Conservation (phyloP, 2,888 invertebrate genomes). For the Actias luna region DNA sequence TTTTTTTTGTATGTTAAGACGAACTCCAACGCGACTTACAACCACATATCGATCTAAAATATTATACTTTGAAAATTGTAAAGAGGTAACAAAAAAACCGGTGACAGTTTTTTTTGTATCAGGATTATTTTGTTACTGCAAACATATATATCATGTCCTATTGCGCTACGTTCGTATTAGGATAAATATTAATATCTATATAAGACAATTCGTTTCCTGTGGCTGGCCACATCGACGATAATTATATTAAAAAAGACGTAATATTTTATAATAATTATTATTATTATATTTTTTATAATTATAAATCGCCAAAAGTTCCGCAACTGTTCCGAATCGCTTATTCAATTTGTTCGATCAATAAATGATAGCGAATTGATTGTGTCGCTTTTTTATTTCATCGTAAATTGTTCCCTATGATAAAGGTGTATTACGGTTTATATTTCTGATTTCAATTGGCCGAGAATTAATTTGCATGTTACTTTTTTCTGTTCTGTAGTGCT, state of each 20-base stretch:
- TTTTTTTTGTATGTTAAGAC: not conserved
- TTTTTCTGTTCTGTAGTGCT: too few species aligned
- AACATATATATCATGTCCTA: conserved; percentile 17
- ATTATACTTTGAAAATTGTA: not conserved
- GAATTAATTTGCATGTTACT: not conserved
- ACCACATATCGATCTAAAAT: too few species aligned
- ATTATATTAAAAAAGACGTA: conserved; percentile 56
- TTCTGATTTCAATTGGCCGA: not conserved
- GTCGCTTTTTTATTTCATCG: conserved; percentile 42
- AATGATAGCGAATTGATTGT: conserved; percentile 74
- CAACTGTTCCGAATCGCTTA: conserved; percentile 64
- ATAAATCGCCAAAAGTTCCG: conserved; percentile 48
- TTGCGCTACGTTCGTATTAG: conserved; percentile 28
- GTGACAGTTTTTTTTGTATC: not conserved
- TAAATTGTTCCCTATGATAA: not conserved
- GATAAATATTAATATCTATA: conserved; percentile 21
- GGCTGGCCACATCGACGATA: conserved; percentile 74
- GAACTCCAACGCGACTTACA: too few species aligned
- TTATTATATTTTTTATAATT: conserved; percentile 72
- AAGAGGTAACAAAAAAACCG: too few species aligned
- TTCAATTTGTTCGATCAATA: conserved; percentile 80
- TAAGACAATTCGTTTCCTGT: conserved; percentile 49
- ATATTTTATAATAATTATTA: conserved; percentile 60
- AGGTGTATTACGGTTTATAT: not conserved
- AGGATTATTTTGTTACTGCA: not conserved